Conservation (phyloP, 2,888 invertebrate genomes). For the Dynastes tityus region DNA sequence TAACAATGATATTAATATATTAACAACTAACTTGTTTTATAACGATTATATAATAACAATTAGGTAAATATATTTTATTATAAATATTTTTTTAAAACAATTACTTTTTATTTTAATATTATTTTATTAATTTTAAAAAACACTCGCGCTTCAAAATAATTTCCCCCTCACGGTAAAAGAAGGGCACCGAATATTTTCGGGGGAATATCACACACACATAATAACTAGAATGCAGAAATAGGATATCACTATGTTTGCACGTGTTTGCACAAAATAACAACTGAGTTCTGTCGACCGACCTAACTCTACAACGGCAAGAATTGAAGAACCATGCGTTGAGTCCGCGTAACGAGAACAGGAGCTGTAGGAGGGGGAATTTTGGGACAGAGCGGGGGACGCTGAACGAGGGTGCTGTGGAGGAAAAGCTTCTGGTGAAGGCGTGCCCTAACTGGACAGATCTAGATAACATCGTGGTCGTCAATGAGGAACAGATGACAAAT, state of each 20-base stretch:
- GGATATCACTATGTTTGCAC: background rate
- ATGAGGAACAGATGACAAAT: slow-evolving; percentile 6
- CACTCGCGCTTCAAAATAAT: too few species aligned
- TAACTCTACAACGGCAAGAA: background rate
- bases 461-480: background rate
- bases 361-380: background rate
- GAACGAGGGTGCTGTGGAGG: background rate
- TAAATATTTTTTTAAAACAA: too few species aligned
- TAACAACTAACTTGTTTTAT: too few species aligned
- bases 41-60: too few species aligned
- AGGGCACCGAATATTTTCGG: background rate
- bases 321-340: slow-evolving; percentile 14
- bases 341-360: background rate
- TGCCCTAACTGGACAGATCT: slow-evolving; percentile 16
- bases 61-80: too few species aligned
- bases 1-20: too few species aligned
- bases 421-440: background rate
- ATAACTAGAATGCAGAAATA: background rate
- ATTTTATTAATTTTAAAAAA: too few species aligned
- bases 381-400: background rate
- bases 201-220: too few species aligned
- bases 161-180: background rate
- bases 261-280: slow-evolving; percentile 8
- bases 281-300: background rate
- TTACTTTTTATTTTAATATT: too few species aligned